Evolutionary conservation across 2,113 vertebrate genomes (phyloP).

Genomic region (Carettochelys insculpta): DNA sequence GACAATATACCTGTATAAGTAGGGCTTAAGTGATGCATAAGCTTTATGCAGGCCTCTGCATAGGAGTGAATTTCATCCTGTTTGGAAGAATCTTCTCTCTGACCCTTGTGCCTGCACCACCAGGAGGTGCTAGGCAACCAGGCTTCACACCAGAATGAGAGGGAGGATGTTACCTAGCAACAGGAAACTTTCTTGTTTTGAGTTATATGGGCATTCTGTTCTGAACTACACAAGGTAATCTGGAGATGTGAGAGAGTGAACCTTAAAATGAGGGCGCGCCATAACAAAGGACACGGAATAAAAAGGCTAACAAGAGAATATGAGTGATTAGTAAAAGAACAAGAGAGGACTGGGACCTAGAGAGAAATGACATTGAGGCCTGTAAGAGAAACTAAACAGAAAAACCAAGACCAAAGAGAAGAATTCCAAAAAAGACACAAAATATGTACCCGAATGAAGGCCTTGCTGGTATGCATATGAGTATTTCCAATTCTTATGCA

Average conservation of each 20-base stretch:
- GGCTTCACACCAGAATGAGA: neutral
- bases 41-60: neutral
- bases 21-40: neutral
- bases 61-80: neutral
- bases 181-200: conserved; percentile 24
- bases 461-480: neutral
- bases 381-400: neutral
- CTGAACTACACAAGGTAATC: neutral
- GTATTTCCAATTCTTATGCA: neutral
- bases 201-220: neutral
- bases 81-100: neutral
- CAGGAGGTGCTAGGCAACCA: neutral
- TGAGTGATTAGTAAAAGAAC: neutral
- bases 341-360: neutral
- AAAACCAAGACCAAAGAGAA: neutral
- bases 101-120: neutral
- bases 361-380: neutral
- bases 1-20: neutral
- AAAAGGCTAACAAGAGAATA: neutral
- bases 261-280: neutral
- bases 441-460: neutral
- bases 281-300: neutral
- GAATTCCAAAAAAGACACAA: fast-evolving
- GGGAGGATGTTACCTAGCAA: conserved; percentile 34
- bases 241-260: neutral